Percentiles rank a stretch among this genome's conserved stretches.
These are phyloP conservation scores for Arbacia lixula DNA, from an alignment of 53 echinoderm and acorn worm species.

Conservation along the genomic window DNA sequence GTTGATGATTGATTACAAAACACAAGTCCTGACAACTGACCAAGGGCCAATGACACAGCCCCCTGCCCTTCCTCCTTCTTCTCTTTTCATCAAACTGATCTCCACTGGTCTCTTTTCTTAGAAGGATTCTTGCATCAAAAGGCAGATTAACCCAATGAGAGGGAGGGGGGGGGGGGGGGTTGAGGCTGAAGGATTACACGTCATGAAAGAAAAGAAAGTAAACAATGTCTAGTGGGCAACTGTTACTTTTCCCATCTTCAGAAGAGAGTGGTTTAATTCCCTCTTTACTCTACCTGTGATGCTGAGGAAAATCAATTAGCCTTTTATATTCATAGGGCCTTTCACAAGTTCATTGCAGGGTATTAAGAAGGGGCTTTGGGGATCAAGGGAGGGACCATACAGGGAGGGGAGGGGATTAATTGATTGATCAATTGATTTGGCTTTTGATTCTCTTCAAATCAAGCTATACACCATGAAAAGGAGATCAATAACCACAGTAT, in stretches of 20 bases:
- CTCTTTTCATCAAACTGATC: no score
- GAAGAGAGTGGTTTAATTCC: constrained; percentile 16
- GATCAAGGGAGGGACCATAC: background rate
- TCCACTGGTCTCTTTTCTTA: background rate
- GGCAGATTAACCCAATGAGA: constrained; percentile 31
- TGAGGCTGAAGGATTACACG: background rate
- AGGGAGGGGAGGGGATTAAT: background rate
- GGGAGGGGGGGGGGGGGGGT: background rate
- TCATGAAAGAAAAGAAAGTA: background rate
- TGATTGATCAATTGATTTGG: constrained; percentile 28
- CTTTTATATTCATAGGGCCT: background rate
- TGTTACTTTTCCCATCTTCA: constrained; percentile 46
- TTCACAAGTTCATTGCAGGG: constrained; percentile 38
- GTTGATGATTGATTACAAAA: no score
- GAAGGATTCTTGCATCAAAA: constrained; percentile 7
- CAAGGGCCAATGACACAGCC: no score
- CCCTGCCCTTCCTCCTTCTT: no score
- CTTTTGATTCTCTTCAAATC: constrained; percentile 23
- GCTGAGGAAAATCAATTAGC: constrained; percentile 38
- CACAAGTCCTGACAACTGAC: no score
- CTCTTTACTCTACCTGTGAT: background rate
- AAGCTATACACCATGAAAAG: background rate
- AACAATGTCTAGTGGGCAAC: constrained; percentile 43
- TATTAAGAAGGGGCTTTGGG: background rate
- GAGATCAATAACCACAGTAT: constrained; percentile 44